Conservation (phyloP, 2,888 invertebrate species). For the Tiliacea aurago region DNA sequence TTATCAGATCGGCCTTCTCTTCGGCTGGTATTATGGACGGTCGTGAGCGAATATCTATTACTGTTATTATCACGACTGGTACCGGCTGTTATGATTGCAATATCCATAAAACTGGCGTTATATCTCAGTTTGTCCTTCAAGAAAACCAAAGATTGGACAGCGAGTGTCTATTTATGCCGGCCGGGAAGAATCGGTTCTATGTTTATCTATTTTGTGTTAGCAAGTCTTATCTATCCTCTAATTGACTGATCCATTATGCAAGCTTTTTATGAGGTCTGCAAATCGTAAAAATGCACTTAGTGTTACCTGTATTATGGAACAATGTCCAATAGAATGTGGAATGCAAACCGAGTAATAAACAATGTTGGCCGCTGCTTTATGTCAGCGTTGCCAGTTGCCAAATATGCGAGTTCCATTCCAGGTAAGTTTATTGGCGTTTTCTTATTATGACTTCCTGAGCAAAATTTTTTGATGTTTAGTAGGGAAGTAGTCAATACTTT, state of each 20-base stretch:
- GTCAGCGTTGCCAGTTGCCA: slow-evolving; percentile 3
- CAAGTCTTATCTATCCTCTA: slow-evolving; percentile 7
- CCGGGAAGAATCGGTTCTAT: neutral
- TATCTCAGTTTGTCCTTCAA: slow-evolving; percentile 33
- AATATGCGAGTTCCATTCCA: slow-evolving; percentile 4
- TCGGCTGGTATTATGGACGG: slow-evolving; percentile 3
- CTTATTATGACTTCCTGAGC: neutral
- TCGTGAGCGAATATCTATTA: slow-evolving; percentile 31
- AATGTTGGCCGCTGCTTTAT: slow-evolving; percentile 12
- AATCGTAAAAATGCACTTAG: slow-evolving; percentile 25
- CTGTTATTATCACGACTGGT: slow-evolving; percentile 21
- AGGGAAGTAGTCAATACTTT: no score
- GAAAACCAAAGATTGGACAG: neutral
- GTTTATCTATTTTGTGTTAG: slow-evolving; percentile 1
- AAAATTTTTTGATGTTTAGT: neutral
- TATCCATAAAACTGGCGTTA: slow-evolving; percentile 25
- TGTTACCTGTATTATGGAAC: slow-evolving; percentile 24
- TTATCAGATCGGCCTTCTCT: slow-evolving; percentile 14
- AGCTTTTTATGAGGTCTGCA: slow-evolving; percentile 14
- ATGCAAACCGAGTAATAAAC: slow-evolving; percentile 33
- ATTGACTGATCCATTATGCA: slow-evolving; percentile 17
- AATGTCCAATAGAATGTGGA: slow-evolving; percentile 33
- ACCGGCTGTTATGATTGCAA: slow-evolving; percentile 18
- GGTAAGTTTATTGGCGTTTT: neutral
- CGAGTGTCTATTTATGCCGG: neutral